phyloP scores from a whole-genome alignment of 1,140 invertebrate genomes.

The Scaptomyza hsui region DNA sequence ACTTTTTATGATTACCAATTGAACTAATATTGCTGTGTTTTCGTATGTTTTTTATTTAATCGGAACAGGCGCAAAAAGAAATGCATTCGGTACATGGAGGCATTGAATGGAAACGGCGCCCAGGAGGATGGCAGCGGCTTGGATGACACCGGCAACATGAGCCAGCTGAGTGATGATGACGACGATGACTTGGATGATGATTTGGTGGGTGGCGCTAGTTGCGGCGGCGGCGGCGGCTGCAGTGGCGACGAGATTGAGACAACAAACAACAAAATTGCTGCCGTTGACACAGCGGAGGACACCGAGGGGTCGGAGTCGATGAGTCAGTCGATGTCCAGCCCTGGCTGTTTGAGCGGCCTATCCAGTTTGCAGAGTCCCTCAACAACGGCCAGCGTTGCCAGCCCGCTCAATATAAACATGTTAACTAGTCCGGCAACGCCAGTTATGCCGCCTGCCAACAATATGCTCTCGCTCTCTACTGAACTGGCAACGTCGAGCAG shows the following conservation, averaged over 20 bases:
- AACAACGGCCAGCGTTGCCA: constrained; percentile 87
- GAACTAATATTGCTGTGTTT: background rate
- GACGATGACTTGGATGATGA: constrained; percentile 90
- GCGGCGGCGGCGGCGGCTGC: constrained; percentile 84
- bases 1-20: too few relatives aligned
- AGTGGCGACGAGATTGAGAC: constrained; percentile 89
- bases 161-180: constrained; percentile 87
- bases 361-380: constrained; percentile 91
- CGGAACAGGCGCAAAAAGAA: constrained; percentile 96
- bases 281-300: constrained; percentile 42
- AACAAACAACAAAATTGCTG: constrained; percentile 86
- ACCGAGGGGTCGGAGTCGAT: constrained; percentile 87
- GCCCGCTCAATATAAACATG: constrained; percentile 86
- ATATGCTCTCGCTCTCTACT: constrained; percentile 19
- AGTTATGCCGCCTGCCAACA: constrained; percentile 29
- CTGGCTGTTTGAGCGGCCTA: constrained; percentile 90
- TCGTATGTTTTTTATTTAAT: constrained; percentile 26
- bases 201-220: constrained; percentile 80
- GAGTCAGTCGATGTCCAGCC: constrained; percentile 90
- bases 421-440: constrained; percentile 84
- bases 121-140: constrained; percentile 86
- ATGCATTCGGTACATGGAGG: constrained; percentile 97
- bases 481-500: background rate
- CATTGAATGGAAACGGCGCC: constrained; percentile 66
- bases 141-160: constrained; percentile 73